Evolutionary conservation across 2,113 vertebrate species (phyloP).

Genomic region (Tragelaphus buxtoni): DNA sequence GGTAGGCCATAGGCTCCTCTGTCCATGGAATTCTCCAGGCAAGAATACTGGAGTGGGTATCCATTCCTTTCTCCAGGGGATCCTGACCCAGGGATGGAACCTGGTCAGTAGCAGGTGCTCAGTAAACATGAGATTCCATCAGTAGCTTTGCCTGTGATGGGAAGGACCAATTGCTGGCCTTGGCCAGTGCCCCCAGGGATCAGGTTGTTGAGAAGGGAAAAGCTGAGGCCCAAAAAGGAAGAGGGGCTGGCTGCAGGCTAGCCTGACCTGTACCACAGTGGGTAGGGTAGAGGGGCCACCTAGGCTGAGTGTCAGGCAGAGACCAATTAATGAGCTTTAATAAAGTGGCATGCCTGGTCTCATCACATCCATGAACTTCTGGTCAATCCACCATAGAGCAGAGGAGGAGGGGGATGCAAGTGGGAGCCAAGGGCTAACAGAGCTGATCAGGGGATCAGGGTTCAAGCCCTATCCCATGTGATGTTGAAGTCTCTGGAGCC

Average conservation of each 20-base stretch:
- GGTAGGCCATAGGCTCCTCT: background rate
- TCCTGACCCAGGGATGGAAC: background rate
- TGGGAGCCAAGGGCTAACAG: background rate
- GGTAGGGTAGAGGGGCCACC: background rate
- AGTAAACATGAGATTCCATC: background rate
- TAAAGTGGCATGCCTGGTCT: background rate
- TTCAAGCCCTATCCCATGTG: background rate
- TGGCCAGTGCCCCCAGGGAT: background rate
- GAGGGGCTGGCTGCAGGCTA: background rate
- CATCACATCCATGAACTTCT: background rate
- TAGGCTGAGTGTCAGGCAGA: background rate
- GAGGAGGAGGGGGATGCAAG: no score
- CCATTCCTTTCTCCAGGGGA: background rate
- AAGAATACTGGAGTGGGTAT: background rate
- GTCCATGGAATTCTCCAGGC: background rate
- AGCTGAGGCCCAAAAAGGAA: background rate
- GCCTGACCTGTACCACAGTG: background rate
- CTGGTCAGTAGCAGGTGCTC: background rate
- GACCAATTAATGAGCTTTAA: background rate
- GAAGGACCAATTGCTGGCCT: background rate
- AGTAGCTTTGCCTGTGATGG: background rate
- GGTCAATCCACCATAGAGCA: background rate
- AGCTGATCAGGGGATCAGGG: background rate
- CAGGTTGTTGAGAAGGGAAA: background rate
- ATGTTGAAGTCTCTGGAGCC: background rate